Evolutionary conservation across 2,113 vertebrate genomes (phyloP), one percentile per base, ranked within the genome.

Genomic region (Puntigrus tetrazona): DNA sequence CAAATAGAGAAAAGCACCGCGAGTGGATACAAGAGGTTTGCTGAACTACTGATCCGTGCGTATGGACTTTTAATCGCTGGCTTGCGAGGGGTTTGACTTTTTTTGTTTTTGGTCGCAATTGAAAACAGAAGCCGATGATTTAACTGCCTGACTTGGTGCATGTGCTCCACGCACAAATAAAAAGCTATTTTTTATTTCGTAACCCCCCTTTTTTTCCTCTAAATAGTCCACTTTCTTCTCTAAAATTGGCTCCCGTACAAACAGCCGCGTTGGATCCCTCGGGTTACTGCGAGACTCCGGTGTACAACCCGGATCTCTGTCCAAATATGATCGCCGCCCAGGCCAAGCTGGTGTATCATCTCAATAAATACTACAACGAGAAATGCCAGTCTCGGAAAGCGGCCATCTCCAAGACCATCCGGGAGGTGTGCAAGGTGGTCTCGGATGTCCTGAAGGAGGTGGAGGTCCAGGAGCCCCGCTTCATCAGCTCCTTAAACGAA

Each of bases 251-350:
- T 97, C 97, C 98, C 91, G 95, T 97, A 91, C 93, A 95, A 96
- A 97, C 97, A 95, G 97, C 95, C 97, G 98, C 98, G 95, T 99
- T 99, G 98, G 98, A 99, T 99, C 98, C 98, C 92, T 97, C 97
- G 95, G 98, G 96, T 81, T 99, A 99, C 78, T 99, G 98, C 96
- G 98, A 99, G 98, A 97, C 97, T 98, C 98, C 98, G 98, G 98
- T 98, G 86, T 99, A 99, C 91, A 99, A 98, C 83, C 98, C 98
- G 98, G 98, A 99, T 97, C 98, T 99, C 96, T 99, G 98, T 95
- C 98, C 98, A 90, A 99, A 99, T 91, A 99, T 99, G 98, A 98
- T 99, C 93, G 98, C 98, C 90, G 97, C 98, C 75, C 98, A 99
- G 96, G 98, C 98, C 90, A 99, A 99, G 94, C 94, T 99, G 93